These are phyloP conservation scores for Patella depressa DNA, from an alignment of 2,888 invertebrate genomes.

Conservation along the genomic window DNA sequence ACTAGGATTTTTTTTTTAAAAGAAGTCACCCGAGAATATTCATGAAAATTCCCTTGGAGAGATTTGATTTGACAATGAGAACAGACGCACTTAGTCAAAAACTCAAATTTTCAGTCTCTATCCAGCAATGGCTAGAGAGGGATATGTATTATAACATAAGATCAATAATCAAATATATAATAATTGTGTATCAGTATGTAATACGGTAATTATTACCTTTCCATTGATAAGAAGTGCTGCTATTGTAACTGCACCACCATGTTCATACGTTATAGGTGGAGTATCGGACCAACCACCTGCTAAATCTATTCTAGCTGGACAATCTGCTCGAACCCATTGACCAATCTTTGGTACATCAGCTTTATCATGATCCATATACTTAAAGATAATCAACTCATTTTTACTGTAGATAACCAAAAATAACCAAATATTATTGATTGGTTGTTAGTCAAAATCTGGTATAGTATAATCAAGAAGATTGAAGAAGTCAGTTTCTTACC, in stretches of 20 bases:
- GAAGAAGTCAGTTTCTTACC: too few species aligned
- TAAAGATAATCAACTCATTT: too few species aligned
- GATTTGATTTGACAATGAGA: too few species aligned
- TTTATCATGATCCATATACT: conserved; percentile 53
- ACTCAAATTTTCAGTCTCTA: too few species aligned
- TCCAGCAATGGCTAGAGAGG: too few species aligned
- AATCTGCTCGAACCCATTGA: conserved; percentile 71
- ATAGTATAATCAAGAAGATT: too few species aligned
- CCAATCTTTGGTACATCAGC: conserved; percentile 53
- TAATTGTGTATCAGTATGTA: neutral
- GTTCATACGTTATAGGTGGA: conserved; percentile 75
- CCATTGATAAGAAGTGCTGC: conserved; percentile 73
- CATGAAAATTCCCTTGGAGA: too few species aligned
- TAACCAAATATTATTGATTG: too few species aligned
- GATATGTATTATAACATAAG: neutral
- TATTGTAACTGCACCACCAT: conserved; percentile 73
- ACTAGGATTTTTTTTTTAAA: too few species aligned
- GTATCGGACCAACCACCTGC: conserved; percentile 76
- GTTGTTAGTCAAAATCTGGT: too few species aligned
- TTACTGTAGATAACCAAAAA: too few species aligned
- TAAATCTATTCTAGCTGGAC: conserved; percentile 74
- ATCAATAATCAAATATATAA: neutral
- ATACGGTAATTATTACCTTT: conserved; percentile 57
- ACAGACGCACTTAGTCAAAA: too few species aligned
- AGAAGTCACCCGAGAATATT: neutral